Conservation (phyloP, 2,797 vertebrate species). For the Enteromius treurensis region DNA sequence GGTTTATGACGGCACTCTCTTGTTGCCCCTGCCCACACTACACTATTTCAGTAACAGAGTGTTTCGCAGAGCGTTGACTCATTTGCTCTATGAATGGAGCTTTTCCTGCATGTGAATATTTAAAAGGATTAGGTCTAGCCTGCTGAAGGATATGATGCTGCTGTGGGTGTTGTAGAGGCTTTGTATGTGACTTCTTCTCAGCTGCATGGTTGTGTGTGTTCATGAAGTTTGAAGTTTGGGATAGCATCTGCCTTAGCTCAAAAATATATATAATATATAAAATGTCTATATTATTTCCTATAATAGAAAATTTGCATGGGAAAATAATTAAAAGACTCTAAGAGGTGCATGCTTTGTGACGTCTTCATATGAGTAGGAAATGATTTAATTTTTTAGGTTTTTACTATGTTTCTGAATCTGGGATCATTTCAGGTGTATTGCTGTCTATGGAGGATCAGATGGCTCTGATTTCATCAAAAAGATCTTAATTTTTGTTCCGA, state of each 20-base stretch:
- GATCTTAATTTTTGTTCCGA: too few relatives aligned
- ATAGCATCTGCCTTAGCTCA: background rate
- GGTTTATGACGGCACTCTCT: slow-evolving; percentile 40
- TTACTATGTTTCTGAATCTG: too few relatives aligned
- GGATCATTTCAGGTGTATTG: too few relatives aligned
- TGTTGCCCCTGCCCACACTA: slow-evolving; percentile 30
- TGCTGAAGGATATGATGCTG: slow-evolving; percentile 26
- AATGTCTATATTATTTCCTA: background rate
- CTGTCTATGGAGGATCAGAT: too few relatives aligned
- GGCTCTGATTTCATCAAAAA: too few relatives aligned
- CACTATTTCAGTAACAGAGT: slow-evolving; percentile 44
- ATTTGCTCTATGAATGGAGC: slow-evolving; percentile 36
- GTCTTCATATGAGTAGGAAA: background rate
- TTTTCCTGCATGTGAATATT: slow-evolving; percentile 35
- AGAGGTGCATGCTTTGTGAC: background rate
- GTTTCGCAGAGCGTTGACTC: slow-evolving; percentile 38
- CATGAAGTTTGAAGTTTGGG: background rate
- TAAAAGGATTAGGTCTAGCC: slow-evolving; percentile 45
- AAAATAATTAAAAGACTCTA: background rate
- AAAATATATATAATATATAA: background rate
- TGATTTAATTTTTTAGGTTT: background rate
- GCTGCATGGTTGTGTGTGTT: background rate
- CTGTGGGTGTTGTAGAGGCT: slow-evolving; percentile 29
- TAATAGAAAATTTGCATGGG: background rate
- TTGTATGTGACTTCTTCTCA: slow-evolving; percentile 5